These are phyloP conservation scores for Poeciliopsis gracilis DNA, from an alignment of 2,797 vertebrate species.

Conservation along the genomic window DNA sequence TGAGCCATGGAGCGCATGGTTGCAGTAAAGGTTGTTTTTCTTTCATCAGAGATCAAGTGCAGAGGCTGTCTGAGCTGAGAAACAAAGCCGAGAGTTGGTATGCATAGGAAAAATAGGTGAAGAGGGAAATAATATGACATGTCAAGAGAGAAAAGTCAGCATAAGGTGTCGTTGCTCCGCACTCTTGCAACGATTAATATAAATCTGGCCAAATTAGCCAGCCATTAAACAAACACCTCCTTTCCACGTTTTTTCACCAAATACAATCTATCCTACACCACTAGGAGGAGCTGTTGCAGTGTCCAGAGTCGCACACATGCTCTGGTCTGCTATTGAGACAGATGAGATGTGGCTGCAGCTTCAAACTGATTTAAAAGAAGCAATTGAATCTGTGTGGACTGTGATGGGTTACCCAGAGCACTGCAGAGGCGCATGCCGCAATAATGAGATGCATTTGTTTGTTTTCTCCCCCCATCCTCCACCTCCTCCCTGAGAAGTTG, in stretches of 20 bases:
- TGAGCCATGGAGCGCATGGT: conserved; percentile 45
- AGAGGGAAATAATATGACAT: conserved; percentile 25
- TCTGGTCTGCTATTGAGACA: conserved; percentile 70
- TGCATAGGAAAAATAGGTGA: conserved; percentile 34
- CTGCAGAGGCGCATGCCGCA: conserved; percentile 76
- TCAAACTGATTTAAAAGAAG: conserved; percentile 84
- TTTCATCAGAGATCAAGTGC: conserved; percentile 70
- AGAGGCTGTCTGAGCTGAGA: conserved; percentile 50
- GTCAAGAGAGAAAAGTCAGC: conserved; percentile 48
- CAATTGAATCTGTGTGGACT: conserved; percentile 82
- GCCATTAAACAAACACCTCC: conserved; percentile 23
- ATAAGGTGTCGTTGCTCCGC: conserved; percentile 22
- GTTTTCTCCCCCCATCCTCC: conserved; percentile 50
- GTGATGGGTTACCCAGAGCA: conserved; percentile 82
- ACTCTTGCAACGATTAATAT: conserved; percentile 25
- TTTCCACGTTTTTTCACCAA: conserved; percentile 18
- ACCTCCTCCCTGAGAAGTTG: conserved; percentile 69
- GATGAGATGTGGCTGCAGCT: conserved; percentile 81
- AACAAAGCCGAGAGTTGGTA: conserved; percentile 39
- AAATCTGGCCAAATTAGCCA: conserved; percentile 44
- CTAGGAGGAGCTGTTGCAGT: conserved; percentile 83
- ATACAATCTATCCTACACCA: conserved; percentile 48
- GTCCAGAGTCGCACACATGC: conserved; percentile 47
- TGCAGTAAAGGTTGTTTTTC: conserved; percentile 54
- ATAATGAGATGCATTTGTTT: conserved; percentile 86